Evolutionary conservation across 2,888 invertebrate genomes (phyloP), one percentile per base, ranked within the genome.

Genomic region (Chrysolina oricalcia): DNA sequence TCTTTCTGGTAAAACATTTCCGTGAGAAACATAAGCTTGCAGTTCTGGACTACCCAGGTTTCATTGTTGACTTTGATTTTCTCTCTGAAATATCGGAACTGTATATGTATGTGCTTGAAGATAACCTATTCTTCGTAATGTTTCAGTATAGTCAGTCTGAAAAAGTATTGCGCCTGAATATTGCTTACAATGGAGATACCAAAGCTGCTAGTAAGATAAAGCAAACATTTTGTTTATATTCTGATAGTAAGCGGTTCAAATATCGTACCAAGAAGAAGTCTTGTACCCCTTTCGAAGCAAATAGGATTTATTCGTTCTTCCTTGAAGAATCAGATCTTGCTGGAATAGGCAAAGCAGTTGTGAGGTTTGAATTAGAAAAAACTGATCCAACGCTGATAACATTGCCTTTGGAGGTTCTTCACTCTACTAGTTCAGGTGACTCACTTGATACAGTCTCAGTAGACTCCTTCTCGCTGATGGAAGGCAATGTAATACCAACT

Each of bases 1-100:
- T 56, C 17, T 46, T 70, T 27, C 13, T 73, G 10, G 19, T 43
- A 21, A 69, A 70, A 73, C 73, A 73, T 70, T 73, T 73, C 56
- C 19, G 46, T 0, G 65, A 70, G 21, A 56, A 70, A 21, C 73
- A 73, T 53, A 27, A 27, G 17, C 35, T 41, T 13, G 10, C 27
- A 13, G 46, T 73, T 27, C 64, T 73, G 1, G 56, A 73, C 17
- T 53, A 43, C 10, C 65, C 70, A 56, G 59, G 35, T 13, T 70
- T 73, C 9, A 27, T 53, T 48, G 53, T 56, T n/a, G 62, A 74
- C 23, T 5, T 56, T 8, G 27, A 50, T 66, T n/a, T 23, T 50
- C 19, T 10, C 1, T 64, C 53, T 2, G 64, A 70, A 73, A 23
- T 15, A 35, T 50, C 48, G n/a, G 19, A 21, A n/a, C 6, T 43